A percentile compares a stretch with the other conserved stretches of the same genome.
Evolutionary conservation across 2,113 vertebrate genomes (phyloP).

Genomic region (Hirundichthys speculiger): DNA sequence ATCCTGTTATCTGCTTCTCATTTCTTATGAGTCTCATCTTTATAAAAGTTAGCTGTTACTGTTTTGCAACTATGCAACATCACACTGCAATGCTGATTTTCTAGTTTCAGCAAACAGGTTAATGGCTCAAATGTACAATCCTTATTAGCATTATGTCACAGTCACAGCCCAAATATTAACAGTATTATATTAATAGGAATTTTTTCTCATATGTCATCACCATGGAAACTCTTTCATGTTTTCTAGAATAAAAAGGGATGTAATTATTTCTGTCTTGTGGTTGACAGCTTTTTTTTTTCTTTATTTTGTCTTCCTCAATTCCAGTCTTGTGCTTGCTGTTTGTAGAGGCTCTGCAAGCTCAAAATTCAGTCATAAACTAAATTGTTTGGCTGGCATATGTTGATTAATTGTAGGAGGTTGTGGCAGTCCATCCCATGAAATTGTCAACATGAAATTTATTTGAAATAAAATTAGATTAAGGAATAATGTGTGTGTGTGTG

Average conservation of each 20-base stretch:
- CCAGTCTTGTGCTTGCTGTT: constrained; percentile 8
- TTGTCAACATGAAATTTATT: too few species aligned
- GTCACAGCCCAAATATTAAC: too few species aligned
- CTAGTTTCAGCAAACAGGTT: constrained; percentile 20
- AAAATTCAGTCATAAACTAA: too few species aligned
- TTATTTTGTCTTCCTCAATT: neutral
- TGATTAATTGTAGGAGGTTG: too few species aligned
- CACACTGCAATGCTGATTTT: constrained; percentile 10
- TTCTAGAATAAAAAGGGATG: neutral
- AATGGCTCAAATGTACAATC: constrained; percentile 2
- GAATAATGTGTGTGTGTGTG: too few species aligned
- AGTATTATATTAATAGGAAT: neutral
- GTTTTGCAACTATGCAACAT: too few species aligned
- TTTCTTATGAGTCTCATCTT: neutral
- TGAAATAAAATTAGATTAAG: too few species aligned
- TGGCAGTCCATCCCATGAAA: too few species aligned
- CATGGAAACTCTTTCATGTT: neutral
- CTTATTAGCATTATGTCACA: constrained; percentile 6
- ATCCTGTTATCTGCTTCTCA: neutral
- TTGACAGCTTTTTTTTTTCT: neutral
- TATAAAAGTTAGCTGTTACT: too few species aligned
- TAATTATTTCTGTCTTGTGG: constrained; percentile 7
- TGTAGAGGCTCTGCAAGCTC: too few species aligned
- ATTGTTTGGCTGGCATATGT: neutral
- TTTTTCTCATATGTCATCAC: neutral